phyloP scores from a whole-genome alignment of 30 jellyfish, hydroid and myxozoan genomes.

The Clytia hemisphaerica region DNA sequence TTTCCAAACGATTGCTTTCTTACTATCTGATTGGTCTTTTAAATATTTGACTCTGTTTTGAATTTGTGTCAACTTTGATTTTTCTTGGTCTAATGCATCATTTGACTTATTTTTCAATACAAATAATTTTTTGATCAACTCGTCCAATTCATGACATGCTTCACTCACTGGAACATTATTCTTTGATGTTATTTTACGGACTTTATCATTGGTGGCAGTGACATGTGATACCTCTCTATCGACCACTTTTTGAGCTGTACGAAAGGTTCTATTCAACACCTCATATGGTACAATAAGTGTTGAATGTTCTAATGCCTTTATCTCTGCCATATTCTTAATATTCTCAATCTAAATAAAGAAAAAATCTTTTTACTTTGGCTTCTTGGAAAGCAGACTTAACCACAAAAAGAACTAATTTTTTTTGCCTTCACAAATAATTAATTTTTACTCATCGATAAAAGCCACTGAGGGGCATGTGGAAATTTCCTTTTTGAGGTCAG shows the following conservation, averaged over 20 bases:
- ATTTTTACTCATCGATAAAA: too few species aligned
- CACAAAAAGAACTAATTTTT: too few species aligned
- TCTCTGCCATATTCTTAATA: background rate
- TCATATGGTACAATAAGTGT: constrained; percentile 82
- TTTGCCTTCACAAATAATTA: too few species aligned
- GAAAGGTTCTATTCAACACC: constrained; percentile 64
- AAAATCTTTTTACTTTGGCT: too few species aligned
- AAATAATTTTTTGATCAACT: constrained; percentile 40
- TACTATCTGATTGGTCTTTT: constrained; percentile 56
- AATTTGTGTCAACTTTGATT: constrained; percentile 56
- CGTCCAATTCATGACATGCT: constrained; percentile 50
- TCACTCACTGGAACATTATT: constrained; percentile 52
- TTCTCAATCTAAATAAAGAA: too few species aligned
- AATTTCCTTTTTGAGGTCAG: too few species aligned
- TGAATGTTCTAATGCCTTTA: constrained; percentile 21
- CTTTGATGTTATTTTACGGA: constrained; percentile 34
- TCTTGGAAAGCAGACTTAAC: too few species aligned
- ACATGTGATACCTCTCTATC: constrained; percentile 88
- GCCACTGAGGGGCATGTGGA: too few species aligned
- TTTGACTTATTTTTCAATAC: constrained; percentile 65
- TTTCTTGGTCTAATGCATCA: constrained; percentile 48
- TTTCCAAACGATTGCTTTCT: constrained; percentile 65
- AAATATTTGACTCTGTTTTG: constrained; percentile 52
- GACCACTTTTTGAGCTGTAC: constrained; percentile 83
- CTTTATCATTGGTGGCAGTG: constrained; percentile 38